Conservation (phyloP, 2,888 invertebrate species). For the Dolichopus griseipennis region DNA sequence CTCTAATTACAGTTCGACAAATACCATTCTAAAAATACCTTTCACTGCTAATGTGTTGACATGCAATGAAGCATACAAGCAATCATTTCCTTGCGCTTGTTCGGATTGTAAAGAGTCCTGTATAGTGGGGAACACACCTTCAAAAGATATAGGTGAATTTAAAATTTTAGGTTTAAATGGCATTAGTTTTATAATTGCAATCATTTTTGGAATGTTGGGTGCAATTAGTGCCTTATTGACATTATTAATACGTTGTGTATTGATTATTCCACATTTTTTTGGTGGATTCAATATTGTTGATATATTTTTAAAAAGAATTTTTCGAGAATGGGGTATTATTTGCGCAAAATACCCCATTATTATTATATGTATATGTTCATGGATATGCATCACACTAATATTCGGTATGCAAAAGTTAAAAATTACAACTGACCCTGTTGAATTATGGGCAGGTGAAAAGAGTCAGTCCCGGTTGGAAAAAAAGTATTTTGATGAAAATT, state of each 20-base stretch:
- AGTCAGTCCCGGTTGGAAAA: conserved; percentile 76
- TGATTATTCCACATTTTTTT: conserved; percentile 29
- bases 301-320: conserved; percentile 36
- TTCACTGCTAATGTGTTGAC: conserved; percentile 45
- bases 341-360: conserved; percentile 60
- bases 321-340: conserved; percentile 44
- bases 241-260: conserved; percentile 20
- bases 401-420: conserved; percentile 59
- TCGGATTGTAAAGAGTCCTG: conserved; percentile 64
- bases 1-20: too few species aligned
- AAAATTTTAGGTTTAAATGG: conserved; percentile 55
- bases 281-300: conserved; percentile 33
- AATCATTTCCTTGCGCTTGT: conserved; percentile 62
- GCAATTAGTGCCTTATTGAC: conserved; percentile 26
- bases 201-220: conserved; percentile 47
- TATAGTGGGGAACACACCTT: conserved; percentile 45
- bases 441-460: conserved; percentile 82
- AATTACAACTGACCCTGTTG: conserved; percentile 80
- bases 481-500: conserved; percentile 76
- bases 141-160: conserved; percentile 42
- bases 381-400: conserved; percentile 50
- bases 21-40: conserved; percentile 33
- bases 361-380: conserved; percentile 55
- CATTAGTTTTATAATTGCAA: conserved; percentile 53
- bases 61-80: conserved; percentile 53